Percentiles rank a stretch among this genome's conserved stretches.
Conservation (phyloP, 2,888 invertebrate species). For the Hyalella azteca region DNA sequence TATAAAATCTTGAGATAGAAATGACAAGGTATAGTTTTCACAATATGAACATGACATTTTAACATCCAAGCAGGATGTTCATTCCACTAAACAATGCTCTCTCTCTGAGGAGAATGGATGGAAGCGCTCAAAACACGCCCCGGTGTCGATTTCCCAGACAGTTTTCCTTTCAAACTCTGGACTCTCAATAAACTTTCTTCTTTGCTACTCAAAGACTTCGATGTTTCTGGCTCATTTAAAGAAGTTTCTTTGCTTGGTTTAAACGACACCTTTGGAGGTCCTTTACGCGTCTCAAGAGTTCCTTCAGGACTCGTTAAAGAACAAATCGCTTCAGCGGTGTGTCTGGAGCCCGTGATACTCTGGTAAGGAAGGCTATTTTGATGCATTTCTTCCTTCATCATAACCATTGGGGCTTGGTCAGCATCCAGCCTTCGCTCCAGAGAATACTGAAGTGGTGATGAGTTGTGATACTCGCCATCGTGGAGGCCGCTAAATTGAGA, state of each 20-base stretch:
- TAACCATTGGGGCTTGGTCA: not conserved
- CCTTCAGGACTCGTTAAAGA: not conserved
- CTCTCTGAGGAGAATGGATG: not conserved
- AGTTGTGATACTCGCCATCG: no score
- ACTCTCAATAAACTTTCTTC: conserved; percentile 27
- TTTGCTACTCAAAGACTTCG: not conserved
- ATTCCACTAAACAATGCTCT: conserved; percentile 19
- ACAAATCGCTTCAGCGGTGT: not conserved
- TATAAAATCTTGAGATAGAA: no score
- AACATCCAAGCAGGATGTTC: not conserved
- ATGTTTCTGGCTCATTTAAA: not conserved
- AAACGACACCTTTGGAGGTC: not conserved
- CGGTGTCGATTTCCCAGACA: not conserved
- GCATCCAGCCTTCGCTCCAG: not conserved
- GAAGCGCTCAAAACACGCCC: not conserved
- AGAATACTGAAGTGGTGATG: not conserved
- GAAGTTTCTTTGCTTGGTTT: not conserved
- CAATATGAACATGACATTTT: no score
- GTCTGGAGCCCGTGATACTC: not conserved
- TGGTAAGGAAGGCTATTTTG: not conserved
- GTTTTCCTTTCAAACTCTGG: conserved; percentile 12
- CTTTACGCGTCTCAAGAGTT: not conserved
- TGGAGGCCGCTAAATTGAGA: not conserved
- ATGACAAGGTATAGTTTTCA: no score
- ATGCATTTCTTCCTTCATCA: not conserved